These are phyloP conservation scores for Columba livia DNA, from an alignment of 2,113 vertebrate genomes.

Conservation along the genomic window DNA sequence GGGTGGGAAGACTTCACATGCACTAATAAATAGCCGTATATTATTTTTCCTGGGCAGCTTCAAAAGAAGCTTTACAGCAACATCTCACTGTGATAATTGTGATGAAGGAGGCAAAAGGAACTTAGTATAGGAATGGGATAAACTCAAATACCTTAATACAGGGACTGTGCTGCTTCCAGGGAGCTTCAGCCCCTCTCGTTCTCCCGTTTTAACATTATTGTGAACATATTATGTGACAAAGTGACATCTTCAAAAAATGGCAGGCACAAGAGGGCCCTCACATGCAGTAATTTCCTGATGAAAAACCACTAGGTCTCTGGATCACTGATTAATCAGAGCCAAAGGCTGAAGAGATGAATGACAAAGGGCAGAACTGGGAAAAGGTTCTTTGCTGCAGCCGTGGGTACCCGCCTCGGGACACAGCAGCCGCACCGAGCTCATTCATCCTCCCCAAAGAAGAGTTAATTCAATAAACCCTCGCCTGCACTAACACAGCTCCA, in stretches of 20 bases:
- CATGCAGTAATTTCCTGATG: not conserved
- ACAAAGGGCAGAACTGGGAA: not conserved
- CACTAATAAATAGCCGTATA: not conserved
- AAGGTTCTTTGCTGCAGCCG: accelerated
- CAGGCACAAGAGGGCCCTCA: not conserved
- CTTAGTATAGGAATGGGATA: not conserved
- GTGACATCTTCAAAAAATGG: not conserved
- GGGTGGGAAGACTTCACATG: not conserved
- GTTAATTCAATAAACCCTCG: not conserved
- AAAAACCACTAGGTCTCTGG: not conserved
- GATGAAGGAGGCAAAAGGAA: not conserved
- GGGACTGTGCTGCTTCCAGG: not conserved
- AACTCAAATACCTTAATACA: too few relatives aligned
- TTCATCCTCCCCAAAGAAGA: not conserved
- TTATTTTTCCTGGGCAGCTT: not conserved
- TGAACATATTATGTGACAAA: accelerated
- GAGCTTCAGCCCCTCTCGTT: not conserved
- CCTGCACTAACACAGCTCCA: accelerated
- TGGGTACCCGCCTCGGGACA: accelerated
- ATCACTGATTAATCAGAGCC: not conserved
- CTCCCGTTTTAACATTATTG: not conserved
- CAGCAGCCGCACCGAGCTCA: accelerated
- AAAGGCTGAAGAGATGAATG: not conserved
- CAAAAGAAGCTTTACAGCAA: not conserved
- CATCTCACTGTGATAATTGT: not conserved